phyloP scores from a whole-genome alignment of 2,797 vertebrate genomes.

The Ceryle rudis region DNA sequence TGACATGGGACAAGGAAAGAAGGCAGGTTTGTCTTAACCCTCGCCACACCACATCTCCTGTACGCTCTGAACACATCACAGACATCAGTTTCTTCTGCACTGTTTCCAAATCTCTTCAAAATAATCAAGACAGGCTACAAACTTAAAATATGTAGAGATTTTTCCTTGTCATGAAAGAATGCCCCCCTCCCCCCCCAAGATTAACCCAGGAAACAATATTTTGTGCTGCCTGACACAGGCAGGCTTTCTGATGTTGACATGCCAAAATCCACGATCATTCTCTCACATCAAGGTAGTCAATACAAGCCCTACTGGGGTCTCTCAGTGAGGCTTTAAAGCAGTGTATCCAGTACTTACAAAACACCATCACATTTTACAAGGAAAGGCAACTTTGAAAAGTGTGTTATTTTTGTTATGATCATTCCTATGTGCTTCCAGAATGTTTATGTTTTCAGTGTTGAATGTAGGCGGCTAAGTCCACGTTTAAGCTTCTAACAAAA shows the following conservation, averaged over 20 bases:
- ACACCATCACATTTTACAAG: neutral
- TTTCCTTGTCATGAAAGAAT: neutral
- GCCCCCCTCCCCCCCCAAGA: too few species aligned
- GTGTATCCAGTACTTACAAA: neutral
- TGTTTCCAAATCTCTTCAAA: neutral
- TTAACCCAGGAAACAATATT: neutral
- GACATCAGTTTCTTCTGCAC: neutral
- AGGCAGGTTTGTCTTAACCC: conserved; percentile 38
- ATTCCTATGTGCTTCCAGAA: neutral
- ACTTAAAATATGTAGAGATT: fast-evolving
- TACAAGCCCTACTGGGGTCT: neutral
- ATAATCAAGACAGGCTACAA: neutral
- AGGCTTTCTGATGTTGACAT: neutral
- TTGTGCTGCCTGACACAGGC: neutral
- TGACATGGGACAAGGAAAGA: neutral
- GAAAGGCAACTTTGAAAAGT: neutral
- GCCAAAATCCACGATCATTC: neutral
- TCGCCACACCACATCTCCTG: neutral
- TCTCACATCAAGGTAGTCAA: neutral
- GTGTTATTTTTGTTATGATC: neutral
- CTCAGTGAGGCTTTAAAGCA: neutral
- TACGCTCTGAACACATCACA: fast-evolving
- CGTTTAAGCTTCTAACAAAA: neutral
- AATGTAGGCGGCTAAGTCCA: neutral
- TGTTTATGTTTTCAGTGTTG: neutral